Percentiles rank a stretch among this genome's conserved stretches.
phyloP scores from a whole-genome alignment of 2,113 vertebrate species.

The Edolisoma coerulescens region DNA sequence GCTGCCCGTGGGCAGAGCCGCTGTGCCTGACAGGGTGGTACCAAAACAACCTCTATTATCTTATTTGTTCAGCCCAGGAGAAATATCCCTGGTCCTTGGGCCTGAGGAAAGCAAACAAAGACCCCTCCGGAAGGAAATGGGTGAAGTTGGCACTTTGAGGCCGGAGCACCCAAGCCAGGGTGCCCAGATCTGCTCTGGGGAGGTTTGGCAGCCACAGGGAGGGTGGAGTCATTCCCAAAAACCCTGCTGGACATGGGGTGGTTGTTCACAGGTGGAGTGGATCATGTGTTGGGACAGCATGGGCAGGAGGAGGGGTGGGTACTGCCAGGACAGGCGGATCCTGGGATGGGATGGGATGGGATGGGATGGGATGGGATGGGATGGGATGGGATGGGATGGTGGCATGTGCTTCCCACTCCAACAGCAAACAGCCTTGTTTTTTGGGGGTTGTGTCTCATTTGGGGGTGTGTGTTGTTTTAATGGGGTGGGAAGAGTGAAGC shows the following conservation, averaged over 20 bases:
- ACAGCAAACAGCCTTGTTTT: accelerated
- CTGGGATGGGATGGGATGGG: not conserved
- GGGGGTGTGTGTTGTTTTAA: too few species aligned
- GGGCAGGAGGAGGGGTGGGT: not conserved
- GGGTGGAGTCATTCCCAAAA: not conserved
- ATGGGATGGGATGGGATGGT: not conserved
- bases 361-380: not conserved
- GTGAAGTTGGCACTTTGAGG: not conserved
- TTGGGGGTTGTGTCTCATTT: too few species aligned
- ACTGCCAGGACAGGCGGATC: not conserved
- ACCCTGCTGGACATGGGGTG: not conserved
- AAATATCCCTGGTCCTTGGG: not conserved
- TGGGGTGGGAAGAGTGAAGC: not conserved
- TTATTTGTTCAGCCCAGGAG: not conserved
- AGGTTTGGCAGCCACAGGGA: not conserved
- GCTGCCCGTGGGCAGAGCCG: not conserved
- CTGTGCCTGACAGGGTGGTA: not conserved
- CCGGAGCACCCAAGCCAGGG: accelerated
- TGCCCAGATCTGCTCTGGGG: not conserved
- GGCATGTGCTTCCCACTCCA: not conserved
- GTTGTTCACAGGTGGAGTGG: accelerated
- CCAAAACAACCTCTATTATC: not conserved
- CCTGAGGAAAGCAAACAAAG: not conserved
- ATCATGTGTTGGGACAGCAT: accelerated
- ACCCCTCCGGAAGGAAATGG: not conserved